Conservation (phyloP, 1,140 invertebrate species). For the Phenacoccus solenopsis region DNA sequence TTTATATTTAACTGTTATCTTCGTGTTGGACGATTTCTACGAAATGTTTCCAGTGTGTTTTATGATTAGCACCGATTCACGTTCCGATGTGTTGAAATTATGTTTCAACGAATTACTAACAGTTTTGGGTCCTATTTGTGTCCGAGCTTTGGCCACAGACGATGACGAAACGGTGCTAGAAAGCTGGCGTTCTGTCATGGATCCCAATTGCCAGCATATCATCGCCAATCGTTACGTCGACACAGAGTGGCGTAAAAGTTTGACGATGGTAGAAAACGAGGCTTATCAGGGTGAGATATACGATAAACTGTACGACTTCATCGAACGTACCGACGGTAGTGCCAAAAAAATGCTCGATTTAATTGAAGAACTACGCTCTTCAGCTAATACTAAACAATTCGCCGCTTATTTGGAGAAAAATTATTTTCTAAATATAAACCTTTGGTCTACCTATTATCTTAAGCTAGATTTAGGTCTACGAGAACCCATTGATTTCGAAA, state of each 20-base stretch:
- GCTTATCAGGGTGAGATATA: conserved; percentile 21
- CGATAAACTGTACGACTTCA: conserved; percentile 20
- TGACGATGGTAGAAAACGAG: conserved; percentile 20
- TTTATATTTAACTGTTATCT: conserved; percentile 14
- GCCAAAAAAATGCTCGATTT: neutral
- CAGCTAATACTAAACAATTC: conserved; percentile 4
- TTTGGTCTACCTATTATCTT: conserved; percentile 21
- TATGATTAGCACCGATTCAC: conserved; percentile 7
- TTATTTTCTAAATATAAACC: conserved; percentile 3
- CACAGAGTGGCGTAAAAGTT: conserved; percentile 20
- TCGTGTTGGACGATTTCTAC: conserved; percentile 20
- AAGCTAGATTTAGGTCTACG: conserved; percentile 11
- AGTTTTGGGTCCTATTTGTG: conserved; percentile 6
- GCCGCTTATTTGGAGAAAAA: conserved; percentile 18
- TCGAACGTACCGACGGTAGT: conserved; percentile 10
- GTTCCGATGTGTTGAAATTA: neutral
- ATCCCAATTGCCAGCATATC: conserved; percentile 12
- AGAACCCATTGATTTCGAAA: conserved; percentile 21
- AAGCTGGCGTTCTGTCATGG: conserved; percentile 19
- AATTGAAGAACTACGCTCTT: conserved; percentile 2
- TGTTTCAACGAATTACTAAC: conserved; percentile 15
- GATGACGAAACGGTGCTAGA: conserved; percentile 4
- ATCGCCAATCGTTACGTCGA: conserved; percentile 21
- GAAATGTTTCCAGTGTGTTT: conserved; percentile 21
- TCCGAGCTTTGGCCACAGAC: conserved; percentile 20